Evolutionary conservation across 2,113 vertebrate species (phyloP).

Genomic region (Salvelinus fontinalis): DNA sequence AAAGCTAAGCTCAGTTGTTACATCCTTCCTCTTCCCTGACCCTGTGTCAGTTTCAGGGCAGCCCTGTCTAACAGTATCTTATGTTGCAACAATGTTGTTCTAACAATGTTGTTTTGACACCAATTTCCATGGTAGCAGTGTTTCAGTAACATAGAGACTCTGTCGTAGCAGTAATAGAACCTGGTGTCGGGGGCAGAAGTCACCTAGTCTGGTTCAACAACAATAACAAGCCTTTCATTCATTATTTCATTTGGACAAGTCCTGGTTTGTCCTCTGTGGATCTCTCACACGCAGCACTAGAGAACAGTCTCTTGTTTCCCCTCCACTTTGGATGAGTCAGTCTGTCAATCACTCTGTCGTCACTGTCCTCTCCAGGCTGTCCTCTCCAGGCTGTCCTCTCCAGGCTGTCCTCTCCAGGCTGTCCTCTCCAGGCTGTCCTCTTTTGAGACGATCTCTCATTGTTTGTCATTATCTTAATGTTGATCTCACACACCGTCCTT

Average conservation of each 20-base stretch:
- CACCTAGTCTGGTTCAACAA: slow-evolving; percentile 50
- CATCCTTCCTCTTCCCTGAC: too few relatives aligned
- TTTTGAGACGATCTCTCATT: background rate
- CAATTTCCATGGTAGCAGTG: too few relatives aligned
- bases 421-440: background rate
- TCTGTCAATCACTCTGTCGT: slow-evolving; percentile 36
- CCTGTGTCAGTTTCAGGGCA: too few relatives aligned
- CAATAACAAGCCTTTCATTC: slow-evolving; percentile 54
- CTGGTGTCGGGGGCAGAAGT: slow-evolving; percentile 34
- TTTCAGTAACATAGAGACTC: too few relatives aligned
- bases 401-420: background rate
- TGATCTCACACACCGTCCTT: too few relatives aligned
- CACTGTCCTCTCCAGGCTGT: background rate
- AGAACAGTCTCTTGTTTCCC: slow-evolving; percentile 16
- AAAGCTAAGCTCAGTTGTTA: too few relatives aligned
- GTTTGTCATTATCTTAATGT: background rate
- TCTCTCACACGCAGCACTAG: slow-evolving; percentile 29
- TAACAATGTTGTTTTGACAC: too few relatives aligned
- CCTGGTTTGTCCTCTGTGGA: slow-evolving; percentile 49
- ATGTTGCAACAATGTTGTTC: too few relatives aligned
- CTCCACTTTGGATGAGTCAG: background rate
- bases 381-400: background rate
- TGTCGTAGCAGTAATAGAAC: slow-evolving; percentile 38
- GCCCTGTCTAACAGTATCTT: too few relatives aligned
- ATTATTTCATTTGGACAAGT: slow-evolving; percentile 42